Evolutionary conservation across 2,888 invertebrate genomes (phyloP), one percentile per base, ranked within the genome.

Genomic region (Litoditis marina): DNA sequence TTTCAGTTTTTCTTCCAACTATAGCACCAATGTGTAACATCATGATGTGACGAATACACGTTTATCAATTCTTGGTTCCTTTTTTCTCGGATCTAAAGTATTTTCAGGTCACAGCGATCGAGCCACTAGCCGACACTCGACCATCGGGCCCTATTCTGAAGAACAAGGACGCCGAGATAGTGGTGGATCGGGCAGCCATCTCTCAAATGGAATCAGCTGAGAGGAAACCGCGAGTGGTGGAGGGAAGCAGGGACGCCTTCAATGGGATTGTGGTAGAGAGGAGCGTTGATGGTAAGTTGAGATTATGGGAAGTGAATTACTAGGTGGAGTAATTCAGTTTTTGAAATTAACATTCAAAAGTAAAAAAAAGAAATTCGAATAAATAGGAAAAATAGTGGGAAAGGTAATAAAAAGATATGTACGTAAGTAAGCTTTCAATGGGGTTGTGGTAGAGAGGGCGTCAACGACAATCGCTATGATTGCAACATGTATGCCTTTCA

Each of bases 341-440:
- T n/a, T n/a, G n/a, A n/a, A n/a, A n/a, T n/a, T n/a, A n/a, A n/a
- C n/a, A n/a, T n/a, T n/a, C n/a, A n/a, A n/a, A n/a, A n/a, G n/a
- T n/a, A n/a, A n/a, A n/a, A n/a, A n/a, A n/a, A n/a, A n/a, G n/a
- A n/a, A n/a, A n/a, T n/a, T n/a, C n/a, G n/a, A n/a, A n/a, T n/a
- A n/a, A n/a, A n/a, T n/a, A n/a, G n/a, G n/a, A n/a, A n/a, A 8
- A 8, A 6, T 4, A 6, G 5, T 8, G 4, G 8, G 3, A 3
- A 44, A 3, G 5, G 3, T 44, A 8, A 44, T 44, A 25, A 44
- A 44, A 5, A 8, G 8, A 5, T 22, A 5, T 3, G 44, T 47
- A n/a, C 54, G 61, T 47, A 47, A 34, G 30, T 19, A 31, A n/a
- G 61, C 61, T n/a, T 61, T 61, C 32, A 27, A 46, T 27, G 61